These are phyloP conservation scores for Drosophila seguyi DNA, from an alignment of 1,140 invertebrate species.

Conservation along the genomic window DNA sequence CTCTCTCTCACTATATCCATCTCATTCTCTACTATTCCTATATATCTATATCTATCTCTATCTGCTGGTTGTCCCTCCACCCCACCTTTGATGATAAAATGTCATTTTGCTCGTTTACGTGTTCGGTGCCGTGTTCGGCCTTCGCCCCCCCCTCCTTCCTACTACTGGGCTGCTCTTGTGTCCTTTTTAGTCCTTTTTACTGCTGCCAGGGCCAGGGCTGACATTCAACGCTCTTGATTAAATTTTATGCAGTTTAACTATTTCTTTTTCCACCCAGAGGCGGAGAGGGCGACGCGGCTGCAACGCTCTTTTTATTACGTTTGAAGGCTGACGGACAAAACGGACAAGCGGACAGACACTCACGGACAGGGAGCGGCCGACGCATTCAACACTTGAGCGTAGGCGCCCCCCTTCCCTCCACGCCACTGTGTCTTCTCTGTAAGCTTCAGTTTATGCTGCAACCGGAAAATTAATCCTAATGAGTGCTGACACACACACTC, in stretches of 20 bases:
- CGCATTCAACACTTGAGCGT: conserved; percentile 67
- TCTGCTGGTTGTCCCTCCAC: conserved; percentile 37
- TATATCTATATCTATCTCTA: conserved; percentile 29
- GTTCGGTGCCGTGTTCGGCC: conserved; percentile 53
- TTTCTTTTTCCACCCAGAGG: conserved; percentile 48
- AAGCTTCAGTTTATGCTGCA: conserved; percentile 81
- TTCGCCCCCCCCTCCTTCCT: not conserved
- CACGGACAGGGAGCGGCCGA: conserved; percentile 27
- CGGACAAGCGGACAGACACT: conserved; percentile 55
- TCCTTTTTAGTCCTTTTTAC: conserved; percentile 18
- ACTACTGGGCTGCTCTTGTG: conserved; percentile 19
- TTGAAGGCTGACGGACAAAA: conserved; percentile 64
- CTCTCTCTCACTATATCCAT: not conserved
- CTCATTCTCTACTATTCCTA: conserved; percentile 42
- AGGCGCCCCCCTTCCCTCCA: conserved; percentile 8
- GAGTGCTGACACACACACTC: conserved; percentile 75
- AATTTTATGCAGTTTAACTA: conserved; percentile 83
- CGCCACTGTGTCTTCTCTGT: conserved; percentile 46
- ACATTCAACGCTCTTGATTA: conserved; percentile 83
- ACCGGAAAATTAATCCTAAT: conserved; percentile 84
- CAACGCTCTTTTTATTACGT: conserved; percentile 64
- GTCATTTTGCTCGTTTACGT: conserved; percentile 83
- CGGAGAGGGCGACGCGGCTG: not conserved
- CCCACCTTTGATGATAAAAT: conserved; percentile 83
- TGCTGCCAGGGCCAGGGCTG: conserved; percentile 70